Evolutionary conservation across 1,140 invertebrate genomes (phyloP), one percentile per base, ranked within the genome.

Genomic region (Aricia agestis): DNA sequence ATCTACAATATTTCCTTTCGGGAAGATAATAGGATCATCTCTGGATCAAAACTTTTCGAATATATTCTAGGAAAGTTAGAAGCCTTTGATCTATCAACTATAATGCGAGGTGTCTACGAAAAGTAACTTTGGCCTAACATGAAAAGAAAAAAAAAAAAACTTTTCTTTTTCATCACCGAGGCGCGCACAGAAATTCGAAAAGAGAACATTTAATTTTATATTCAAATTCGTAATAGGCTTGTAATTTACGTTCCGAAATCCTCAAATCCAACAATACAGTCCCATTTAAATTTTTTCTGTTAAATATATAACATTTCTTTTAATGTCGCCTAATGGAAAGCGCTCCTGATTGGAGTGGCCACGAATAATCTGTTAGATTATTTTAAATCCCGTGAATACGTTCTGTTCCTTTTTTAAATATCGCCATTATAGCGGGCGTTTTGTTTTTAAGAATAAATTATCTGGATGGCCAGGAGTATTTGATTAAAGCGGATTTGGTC

Each of bases 331-430:
- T 72, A 72, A 72, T 72, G 67, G 71, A 72, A 68, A 72, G 57
- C 66, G 32, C 57, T 72, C 57, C 59, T 72, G 71, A 72, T 72
- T 72, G 67, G 67, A 68, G 71, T 72, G 71, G 71, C 59, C 66
- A 58, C 52, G 18, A 19, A 19, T 68, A 72, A 72, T 66, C 61
- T 67, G 32, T 68, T 42, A 58, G 70, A 68, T 72, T 68, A 63
- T 63, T 63, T 18, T 10, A 19, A 63, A 63, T 63, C 59, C 59
- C 18, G 18, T 18, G 19, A 19, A 63, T 63, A 63, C 59, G 19
- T 63, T 63, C 19, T 63, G 59, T 19, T 63, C 9, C 59, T 19
- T 63, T 63, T 63, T 63, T 63, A 63, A 63, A 63, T 63, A 18
- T 63, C 59, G 59, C 59, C 19, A 63, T 63, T 63, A 63, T 25